These are phyloP conservation scores for Phaedon cochleariae DNA, from an alignment of 2,888 invertebrate genomes.

Conservation along the genomic window DNA sequence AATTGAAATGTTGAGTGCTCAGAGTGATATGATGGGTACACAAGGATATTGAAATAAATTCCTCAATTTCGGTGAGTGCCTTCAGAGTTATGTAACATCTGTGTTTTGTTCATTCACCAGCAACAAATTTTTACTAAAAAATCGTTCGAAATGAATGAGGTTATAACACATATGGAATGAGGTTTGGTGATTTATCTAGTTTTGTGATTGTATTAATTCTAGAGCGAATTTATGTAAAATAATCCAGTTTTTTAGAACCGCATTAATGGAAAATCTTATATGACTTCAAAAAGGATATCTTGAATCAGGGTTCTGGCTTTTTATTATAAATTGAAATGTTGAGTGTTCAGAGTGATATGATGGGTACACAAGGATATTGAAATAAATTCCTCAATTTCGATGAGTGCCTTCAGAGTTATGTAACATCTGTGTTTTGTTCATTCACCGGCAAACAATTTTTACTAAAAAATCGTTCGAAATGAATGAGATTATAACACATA, in stretches of 20 bases:
- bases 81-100: neutral
- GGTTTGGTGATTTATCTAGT: too few species aligned
- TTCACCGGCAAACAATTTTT: neutral
- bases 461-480: too few species aligned
- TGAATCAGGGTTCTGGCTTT: too few species aligned
- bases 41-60: neutral
- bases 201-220: too few species aligned
- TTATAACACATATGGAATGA: too few species aligned
- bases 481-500: too few species aligned
- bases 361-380: neutral
- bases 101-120: neutral
- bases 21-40: neutral
- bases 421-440: neutral
- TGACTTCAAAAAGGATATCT: too few species aligned
- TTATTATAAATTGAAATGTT: neutral
- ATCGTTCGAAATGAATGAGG: too few species aligned
- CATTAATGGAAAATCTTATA: too few species aligned
- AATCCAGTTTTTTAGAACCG: too few species aligned
- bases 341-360: neutral
- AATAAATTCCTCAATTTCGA: neutral
- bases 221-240: too few species aligned
- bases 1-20: neutral
- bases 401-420: neutral
- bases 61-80: neutral
- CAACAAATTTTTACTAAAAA: too few species aligned